phyloP scores from a whole-genome alignment of 2,888 invertebrate species.

The Brachyopa scutellaris region DNA sequence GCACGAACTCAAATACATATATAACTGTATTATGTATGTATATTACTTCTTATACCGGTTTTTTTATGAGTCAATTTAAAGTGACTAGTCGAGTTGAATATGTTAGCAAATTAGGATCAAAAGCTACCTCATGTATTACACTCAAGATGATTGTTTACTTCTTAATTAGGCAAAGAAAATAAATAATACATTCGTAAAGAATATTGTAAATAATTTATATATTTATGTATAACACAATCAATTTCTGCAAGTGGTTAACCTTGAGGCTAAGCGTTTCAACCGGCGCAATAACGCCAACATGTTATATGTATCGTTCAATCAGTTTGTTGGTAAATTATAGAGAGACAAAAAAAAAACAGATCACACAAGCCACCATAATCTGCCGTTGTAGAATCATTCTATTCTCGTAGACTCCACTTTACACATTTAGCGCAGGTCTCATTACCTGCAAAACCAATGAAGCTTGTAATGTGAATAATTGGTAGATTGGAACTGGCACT shows the following conservation, averaged over 20 bases:
- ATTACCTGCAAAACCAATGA: conserved; percentile 54
- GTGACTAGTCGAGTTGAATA: too few relatives aligned
- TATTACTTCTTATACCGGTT: too few relatives aligned
- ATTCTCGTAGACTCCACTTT: conserved; percentile 1
- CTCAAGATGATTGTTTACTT: background rate
- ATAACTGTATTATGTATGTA: too few relatives aligned
- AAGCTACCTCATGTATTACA: background rate
- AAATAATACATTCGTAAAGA: too few relatives aligned
- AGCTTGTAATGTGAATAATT: conserved; percentile 62
- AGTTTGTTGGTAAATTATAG: background rate
- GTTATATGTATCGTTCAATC: conserved; percentile 27
- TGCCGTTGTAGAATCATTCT: conserved; percentile 15
- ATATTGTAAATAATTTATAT: too few relatives aligned
- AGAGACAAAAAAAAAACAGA: background rate
- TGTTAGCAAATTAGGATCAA: too few relatives aligned
- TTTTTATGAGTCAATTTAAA: too few relatives aligned
- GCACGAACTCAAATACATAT: too few relatives aligned
- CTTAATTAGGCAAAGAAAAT: too few relatives aligned
- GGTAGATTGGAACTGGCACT: conserved; percentile 45
- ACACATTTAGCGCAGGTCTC: conserved; percentile 5
- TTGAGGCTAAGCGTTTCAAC: conserved; percentile 44
- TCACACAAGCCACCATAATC: background rate
- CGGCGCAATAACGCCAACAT: conserved; percentile 53
- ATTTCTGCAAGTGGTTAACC: conserved; percentile 39
- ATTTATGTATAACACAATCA: conserved; percentile 33